Base-by-base conservation (phyloP, 1,140 invertebrate species). In the Heliconius himera region DNA sequence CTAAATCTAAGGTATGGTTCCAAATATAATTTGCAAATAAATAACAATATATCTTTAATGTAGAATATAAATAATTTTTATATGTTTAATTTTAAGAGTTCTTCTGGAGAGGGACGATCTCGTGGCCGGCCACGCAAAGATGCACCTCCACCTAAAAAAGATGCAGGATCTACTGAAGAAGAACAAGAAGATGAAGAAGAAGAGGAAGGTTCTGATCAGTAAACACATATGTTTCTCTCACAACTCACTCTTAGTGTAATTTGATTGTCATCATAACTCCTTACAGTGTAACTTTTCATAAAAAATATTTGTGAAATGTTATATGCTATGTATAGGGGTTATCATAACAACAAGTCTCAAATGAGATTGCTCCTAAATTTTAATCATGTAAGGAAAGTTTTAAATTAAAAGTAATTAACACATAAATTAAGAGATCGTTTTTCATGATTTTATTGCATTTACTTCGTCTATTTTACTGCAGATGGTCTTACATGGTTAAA, bases 181-280 rank as follows among this genome's bases (percentile, higher is more conserved):
- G 93, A 95, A 86, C 92, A 94, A 75, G 94, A 95, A 78, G 94
- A 95, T 76, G 94, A 95, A 54, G 93, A 94, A 74, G 94, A 95
- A 73, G 94, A 95, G 73, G 94, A 95, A 78, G 93, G 90, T 76
- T 95, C 94, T 83, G 94, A 95, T 89, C 91, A 95, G 90, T 94
- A 94, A 93, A 89, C 79, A 82, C 81, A 82, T 89, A 84, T 82
- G 83, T 83, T 83, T 82, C 74, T 85, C 80, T 89, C 81, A 86
- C 84, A 87, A 83, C 88, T 93, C 88, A 88, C 84, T 89, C 76
- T 90, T 93, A 94, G 92, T 91, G 92, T 93, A 93, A 93, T 92
- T 90, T 92, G 92, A 90, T 89, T 90, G 89, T 92, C 89, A 91
- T 82, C 86, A 89, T 94, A 92, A 92, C 88, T 89, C 87, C 88